A percentile compares a stretch with the other conserved stretches of the same genome.
Evolutionary conservation across 2,888 invertebrate species (phyloP).

Genomic region (Drosophila anomalata): DNA sequence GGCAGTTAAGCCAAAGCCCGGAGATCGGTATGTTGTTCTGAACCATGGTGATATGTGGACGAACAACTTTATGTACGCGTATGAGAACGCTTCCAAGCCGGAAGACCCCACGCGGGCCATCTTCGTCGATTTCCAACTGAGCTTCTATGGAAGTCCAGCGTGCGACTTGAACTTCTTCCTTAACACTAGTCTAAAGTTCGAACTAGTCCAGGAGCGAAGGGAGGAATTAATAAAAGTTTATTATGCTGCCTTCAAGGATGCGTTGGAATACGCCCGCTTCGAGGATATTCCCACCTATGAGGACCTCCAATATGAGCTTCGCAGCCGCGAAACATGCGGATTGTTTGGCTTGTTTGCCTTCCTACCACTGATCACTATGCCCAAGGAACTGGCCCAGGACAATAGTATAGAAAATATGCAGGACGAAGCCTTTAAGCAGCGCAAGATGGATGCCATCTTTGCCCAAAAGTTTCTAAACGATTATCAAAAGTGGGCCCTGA

Average conservation of each 20-base stretch:
- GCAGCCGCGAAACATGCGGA: constrained; percentile 76
- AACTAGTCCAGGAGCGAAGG: constrained; percentile 59
- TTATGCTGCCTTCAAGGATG: constrained; percentile 60
- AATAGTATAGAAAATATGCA: constrained; percentile 69
- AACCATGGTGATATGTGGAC: constrained; percentile 85
- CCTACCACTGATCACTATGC: constrained; percentile 76
- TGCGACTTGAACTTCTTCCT: constrained; percentile 81
- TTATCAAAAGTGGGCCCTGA: constrained; percentile 69
- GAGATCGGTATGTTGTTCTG: constrained; percentile 81
- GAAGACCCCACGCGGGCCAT: constrained; percentile 71
- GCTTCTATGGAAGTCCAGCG: constrained; percentile 75
- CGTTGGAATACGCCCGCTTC: constrained; percentile 67
- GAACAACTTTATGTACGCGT: constrained; percentile 85
- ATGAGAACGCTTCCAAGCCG: constrained; percentile 64
- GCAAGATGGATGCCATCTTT: constrained; percentile 66
- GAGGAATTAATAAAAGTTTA: constrained; percentile 72
- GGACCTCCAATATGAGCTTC: constrained; percentile 72
- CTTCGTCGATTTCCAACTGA: constrained; percentile 80
- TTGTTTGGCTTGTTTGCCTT: constrained; percentile 74
- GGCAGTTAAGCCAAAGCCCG: constrained; percentile 54
- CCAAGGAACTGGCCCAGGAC: constrained; percentile 67
- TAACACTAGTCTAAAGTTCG: constrained; percentile 68
- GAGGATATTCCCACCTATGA: constrained; percentile 70
- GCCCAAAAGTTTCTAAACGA: constrained; percentile 65
- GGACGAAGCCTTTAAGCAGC: constrained; percentile 54